phyloP scores from a whole-genome alignment of 2,113 vertebrate genomes.

The Mesitornis unicolor region DNA sequence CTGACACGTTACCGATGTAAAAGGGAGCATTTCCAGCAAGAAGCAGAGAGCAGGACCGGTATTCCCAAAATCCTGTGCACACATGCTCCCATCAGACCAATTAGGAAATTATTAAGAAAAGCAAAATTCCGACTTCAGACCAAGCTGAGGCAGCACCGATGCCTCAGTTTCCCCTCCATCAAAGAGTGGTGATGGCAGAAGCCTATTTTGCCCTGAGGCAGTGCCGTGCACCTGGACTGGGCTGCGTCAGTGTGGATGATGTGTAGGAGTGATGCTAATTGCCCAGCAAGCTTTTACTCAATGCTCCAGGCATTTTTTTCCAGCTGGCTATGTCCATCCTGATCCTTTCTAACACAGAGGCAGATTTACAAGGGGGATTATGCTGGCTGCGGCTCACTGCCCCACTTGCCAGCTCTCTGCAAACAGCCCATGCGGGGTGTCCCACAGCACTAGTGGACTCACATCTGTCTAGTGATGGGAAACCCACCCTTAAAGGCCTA shows the following conservation, averaged over 20 bases:
- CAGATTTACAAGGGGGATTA: neutral
- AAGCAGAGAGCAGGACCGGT: neutral
- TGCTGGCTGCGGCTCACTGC: neutral
- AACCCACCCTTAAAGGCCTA: neutral
- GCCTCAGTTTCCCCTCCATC: neutral
- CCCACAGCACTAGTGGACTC: accelerated
- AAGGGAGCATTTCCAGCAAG: neutral
- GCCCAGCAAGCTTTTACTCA: neutral
- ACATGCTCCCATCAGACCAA: neutral
- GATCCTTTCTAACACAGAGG: neutral
- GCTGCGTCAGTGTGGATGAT: accelerated
- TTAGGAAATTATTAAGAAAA: neutral
- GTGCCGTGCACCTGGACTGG: accelerated
- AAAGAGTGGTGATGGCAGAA: neutral
- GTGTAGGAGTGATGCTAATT: neutral
- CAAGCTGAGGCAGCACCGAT: neutral
- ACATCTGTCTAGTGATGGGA: neutral
- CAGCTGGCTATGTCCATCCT: neutral
- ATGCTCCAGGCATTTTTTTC: neutral
- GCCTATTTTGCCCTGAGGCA: neutral
- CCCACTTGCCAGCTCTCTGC: neutral
- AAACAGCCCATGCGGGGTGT: neutral
- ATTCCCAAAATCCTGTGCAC: neutral
- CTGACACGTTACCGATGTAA: neutral
- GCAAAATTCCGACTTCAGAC: neutral